A percentile compares a stretch with the other conserved stretches of the same genome.
phyloP scores from a whole-genome alignment of 2,113 vertebrate genomes.

The Atractosteus spatula region DNA sequence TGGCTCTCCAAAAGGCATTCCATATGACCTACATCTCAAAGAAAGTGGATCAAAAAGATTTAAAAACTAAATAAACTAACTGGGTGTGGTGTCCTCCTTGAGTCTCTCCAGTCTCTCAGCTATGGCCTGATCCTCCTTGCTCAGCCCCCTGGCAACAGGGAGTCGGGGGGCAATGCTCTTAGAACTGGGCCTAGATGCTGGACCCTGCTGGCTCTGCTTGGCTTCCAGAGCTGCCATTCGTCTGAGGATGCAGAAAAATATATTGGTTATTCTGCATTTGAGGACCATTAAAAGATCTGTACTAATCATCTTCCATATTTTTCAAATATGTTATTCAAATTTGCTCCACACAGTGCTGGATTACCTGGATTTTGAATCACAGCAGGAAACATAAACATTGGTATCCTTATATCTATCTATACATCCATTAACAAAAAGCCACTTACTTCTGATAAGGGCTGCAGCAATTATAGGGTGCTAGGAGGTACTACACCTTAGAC shows the following conservation, averaged over 20 bases:
- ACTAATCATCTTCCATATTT: background rate
- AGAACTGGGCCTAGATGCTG: conserved; percentile 40
- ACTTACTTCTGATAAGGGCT: no score
- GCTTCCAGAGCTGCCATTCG: conserved; percentile 85
- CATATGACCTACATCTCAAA: no score
- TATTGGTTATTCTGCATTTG: background rate
- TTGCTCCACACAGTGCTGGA: background rate
- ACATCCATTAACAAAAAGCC: no score
- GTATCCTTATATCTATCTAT: no score
- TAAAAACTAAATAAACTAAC: conserved; percentile 58
- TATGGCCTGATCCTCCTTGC: conserved; percentile 81
- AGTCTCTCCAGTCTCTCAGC: conserved; percentile 85
- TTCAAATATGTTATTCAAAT: background rate
- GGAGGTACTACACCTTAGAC: no score
- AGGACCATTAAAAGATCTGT: no score
- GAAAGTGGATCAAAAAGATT: no score
- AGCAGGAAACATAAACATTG: no score
- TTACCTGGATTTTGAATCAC: no score
- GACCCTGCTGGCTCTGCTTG: conserved; percentile 64
- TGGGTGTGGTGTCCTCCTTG: conserved; percentile 79
- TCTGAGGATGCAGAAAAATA: conserved; percentile 56
- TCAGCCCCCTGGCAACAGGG: conserved; percentile 57
- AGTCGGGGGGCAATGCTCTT: conserved; percentile 32
- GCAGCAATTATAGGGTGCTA: no score
- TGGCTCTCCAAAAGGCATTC: no score